Base-by-base conservation (phyloP, 2,797 vertebrate species). In the Dicrostonyx torquatus region DNA sequence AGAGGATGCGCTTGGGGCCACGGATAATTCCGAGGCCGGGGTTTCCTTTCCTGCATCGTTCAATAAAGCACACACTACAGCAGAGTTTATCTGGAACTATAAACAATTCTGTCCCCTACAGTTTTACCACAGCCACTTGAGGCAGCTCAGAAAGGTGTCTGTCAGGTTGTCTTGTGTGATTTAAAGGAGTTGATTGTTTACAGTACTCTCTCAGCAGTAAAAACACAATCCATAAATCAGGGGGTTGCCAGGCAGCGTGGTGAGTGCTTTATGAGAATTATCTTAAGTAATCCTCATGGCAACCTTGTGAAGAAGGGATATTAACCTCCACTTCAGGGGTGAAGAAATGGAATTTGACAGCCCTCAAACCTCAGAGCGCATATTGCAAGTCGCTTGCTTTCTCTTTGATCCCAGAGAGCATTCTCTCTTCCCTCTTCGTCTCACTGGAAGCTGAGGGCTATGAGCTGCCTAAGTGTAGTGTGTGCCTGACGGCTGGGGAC, bases 131-230 rank as follows among this genome's bases (percentile, higher is more conserved):
- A 70, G 89, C 34, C 79, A 62, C 72, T 87, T 73, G 79, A 84
- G 96, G 87, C 40, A 73, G 76, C 84, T 92, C 80, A 91, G 60
- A 92, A 96, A 95, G 85, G 40, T 24, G 90, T 50, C 94, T 93
- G 62, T 60, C 77, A 94, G 82, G 76, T 64, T 72, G 48, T 82
- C 89, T 37, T 79, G 79, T 75, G 34, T 93, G 87, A 90, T 90
- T 91, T 89, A 96, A 89, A 94, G 78, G 55, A 62, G 75, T 60
- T 14, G 82, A 43, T 60, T 95, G 93, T 82, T 96, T 94, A 94
- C 66, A 94, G 50, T 31, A 75, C 31, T 34, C 72, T 90, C 93
- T 93, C 58, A 45, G 64, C 85, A 88, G 68, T 91, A 91, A 94
- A 96, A 92, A 91, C 8, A 48, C 17, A 96, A 97, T 48, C 40